Conservation (phyloP, 2,888 invertebrate species). For the Odontomyia ornata region DNA sequence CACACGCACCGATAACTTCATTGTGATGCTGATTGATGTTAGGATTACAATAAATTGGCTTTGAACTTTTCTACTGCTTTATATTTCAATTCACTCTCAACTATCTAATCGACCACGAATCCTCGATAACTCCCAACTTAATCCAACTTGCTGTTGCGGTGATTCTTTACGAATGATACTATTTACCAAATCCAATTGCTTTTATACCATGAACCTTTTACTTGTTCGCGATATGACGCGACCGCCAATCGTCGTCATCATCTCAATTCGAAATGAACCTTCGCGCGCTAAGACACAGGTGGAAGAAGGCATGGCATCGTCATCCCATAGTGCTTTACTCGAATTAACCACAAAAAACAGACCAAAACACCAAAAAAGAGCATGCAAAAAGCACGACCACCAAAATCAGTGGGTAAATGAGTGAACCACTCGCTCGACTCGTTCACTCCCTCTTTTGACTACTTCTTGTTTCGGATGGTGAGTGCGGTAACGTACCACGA, state of each 20-base stretch:
- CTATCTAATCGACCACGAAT: background rate
- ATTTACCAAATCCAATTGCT: conserved; percentile 53
- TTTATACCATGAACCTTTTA: conserved; percentile 52
- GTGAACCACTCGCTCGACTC: background rate
- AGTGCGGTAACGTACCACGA: background rate
- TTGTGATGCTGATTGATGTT: conserved; percentile 44
- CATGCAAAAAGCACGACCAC: background rate
- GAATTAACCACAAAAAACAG: conserved; percentile 16
- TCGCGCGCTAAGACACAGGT: background rate
- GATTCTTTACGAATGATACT: conserved; percentile 52
- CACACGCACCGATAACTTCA: conserved; percentile 53
- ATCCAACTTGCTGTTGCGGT: conserved; percentile 46
- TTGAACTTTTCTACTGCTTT: conserved; percentile 17
- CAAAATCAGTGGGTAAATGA: background rate
- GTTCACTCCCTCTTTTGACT: conserved; percentile 4
- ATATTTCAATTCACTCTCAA: background rate
- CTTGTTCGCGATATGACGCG: conserved; percentile 30
- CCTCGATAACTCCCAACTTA: background rate
- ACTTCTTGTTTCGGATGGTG: background rate
- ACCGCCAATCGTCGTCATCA: background rate
- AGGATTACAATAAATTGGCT: background rate
- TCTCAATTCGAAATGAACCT: conserved; percentile 15
- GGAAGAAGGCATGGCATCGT: conserved; percentile 35
- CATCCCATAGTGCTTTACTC: conserved; percentile 36
- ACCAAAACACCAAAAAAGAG: conserved; percentile 5